Base-by-base conservation (phyloP, 2,113 vertebrate species). In the Globicephala melas region DNA sequence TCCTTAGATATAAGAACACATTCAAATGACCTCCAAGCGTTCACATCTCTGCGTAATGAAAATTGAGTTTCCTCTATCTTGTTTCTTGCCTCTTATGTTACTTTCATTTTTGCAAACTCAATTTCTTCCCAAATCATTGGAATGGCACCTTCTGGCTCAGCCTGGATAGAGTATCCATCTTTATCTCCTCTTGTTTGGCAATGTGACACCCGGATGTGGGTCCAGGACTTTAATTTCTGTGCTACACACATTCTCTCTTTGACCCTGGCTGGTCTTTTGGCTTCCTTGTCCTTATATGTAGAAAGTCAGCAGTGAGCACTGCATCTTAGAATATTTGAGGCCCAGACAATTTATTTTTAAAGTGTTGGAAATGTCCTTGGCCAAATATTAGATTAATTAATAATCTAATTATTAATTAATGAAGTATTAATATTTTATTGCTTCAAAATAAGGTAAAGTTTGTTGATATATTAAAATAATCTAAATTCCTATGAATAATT, bases 101-200 rank as follows among this genome's bases (percentile, higher is more conserved):
- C 97, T 92, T 95, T 95, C 89, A 95, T 97, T 98, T 98, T 96
- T 96, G 97, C 92, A 92, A 97, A 97, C 87, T 96, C 95, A 67
- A 83, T 97, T 98, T 98, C 96, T 97, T 90, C 89, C 89, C 31
- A 96, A 94, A 95, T 96, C 95, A 58, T 50, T 93, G 92, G 80
- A 89, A 96, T 81, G 92, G 65, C 96, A 97, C 90, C 92, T 87
- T 94, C 94, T 71, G 74, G 74, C 92, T 92, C 83, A 84, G 95
- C 63, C 80, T 71, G 86, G 96, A 87, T 89, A 95, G 70, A 92
- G 14, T 94, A 97, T 90, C 96, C 97, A 94, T 50, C 90, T 84
- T 97, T 97, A 98, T 97, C 97, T 70, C 71, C 82, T 93, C 79
- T 41, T 94, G 83, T 84, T 94, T 96, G 90, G 97, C 90, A 97